Evolutionary conservation across 2,113 vertebrate species (phyloP), one percentile per base, ranked within the genome.

Genomic region (Gnathonemus echidnorhynchus): DNA sequence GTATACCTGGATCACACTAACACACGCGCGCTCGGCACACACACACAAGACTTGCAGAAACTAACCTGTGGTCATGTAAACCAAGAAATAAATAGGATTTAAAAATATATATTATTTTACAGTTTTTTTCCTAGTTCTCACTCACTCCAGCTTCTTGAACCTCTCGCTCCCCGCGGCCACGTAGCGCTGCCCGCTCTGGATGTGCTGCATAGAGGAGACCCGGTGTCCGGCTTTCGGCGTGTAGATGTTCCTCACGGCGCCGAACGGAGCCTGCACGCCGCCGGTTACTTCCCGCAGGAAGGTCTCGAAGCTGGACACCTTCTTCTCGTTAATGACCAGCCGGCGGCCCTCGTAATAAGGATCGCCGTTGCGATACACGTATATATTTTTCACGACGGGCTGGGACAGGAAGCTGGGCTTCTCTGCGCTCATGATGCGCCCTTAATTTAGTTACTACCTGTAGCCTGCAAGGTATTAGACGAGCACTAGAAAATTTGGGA

Each of bases 111-210:
- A 56, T 21, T 56, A 66, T 27, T 66, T 66, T 0, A 66, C 9
- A 66, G 24, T 0, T 66, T 66, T 66, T 66, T 62, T 3, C 58
- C 58, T 62, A 66, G 58, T 27, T 31, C 10, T 31, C 27, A 96
- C 98, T 98, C 95, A 99, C 98, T 99, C 97, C 84, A 99, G 94
- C 90, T 97, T 98, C 93, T 98, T 99, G 95, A 99, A 99, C 90
- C 94, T 97, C 92, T 99, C 98, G 91, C 91, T 95, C 88, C 98
- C 98, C 5, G 97, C 98, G 3, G 98, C 98, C 88, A 99, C 98
- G 86, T 99, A 99, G 91, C 97, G 97, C 94, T 97, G 97, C n/a
- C 98, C 98, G 52, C 95, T 97, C 92, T 95, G 96, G 70, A 99
- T 95, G 87, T 97, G 96, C 31, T 99, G 97, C 91, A 99, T 90